Evolutionary conservation across 2,113 vertebrate genomes (phyloP).

Genomic region (Numida meleagris): DNA sequence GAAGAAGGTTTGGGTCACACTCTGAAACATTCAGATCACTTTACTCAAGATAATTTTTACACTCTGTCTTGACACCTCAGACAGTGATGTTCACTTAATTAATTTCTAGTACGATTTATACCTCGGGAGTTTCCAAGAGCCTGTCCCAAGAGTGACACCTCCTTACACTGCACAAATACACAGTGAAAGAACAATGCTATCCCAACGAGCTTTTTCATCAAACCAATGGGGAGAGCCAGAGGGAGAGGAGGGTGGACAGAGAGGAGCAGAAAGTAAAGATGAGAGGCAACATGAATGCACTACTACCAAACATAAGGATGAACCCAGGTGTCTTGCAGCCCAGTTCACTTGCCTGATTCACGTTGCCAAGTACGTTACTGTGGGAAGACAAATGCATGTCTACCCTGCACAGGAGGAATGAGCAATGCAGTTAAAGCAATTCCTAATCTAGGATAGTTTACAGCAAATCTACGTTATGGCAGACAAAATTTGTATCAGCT

Average conservation of each 20-base stretch:
- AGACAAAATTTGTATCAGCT: not conserved
- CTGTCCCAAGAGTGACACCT: not conserved
- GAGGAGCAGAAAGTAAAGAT: not conserved
- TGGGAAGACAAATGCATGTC: not conserved
- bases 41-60: not conserved
- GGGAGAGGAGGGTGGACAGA: not conserved
- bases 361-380: not conserved
- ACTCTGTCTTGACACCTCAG: not conserved
- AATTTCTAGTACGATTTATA: slow-evolving; percentile 11
- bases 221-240: not conserved
- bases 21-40: not conserved
- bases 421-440: not conserved
- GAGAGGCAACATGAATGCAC: not conserved
- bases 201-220: not conserved
- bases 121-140: not conserved
- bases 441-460: not conserved
- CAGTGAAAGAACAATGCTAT: not conserved
- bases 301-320: not conserved
- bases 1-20: not conserved
- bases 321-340: not conserved
- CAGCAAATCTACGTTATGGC: not conserved
- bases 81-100: not conserved
- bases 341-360: not conserved
- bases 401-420: not conserved
- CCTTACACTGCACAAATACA: not conserved